Conservation (phyloP, 1,140 invertebrate species). For the Drosophila ironensis region DNA sequence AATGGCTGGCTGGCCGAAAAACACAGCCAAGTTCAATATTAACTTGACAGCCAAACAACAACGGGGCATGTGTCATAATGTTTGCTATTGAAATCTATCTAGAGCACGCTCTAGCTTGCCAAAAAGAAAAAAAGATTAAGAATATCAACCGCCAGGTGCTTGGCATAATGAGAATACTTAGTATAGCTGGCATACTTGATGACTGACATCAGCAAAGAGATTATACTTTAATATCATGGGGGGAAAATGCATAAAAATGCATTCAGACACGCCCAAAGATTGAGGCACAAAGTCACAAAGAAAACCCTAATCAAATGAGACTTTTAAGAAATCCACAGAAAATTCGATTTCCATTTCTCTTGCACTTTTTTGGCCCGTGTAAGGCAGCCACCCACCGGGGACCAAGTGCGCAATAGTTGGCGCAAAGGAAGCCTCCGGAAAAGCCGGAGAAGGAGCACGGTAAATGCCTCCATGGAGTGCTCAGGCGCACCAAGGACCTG, state of each 20-base stretch:
- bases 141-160: constrained; percentile 43
- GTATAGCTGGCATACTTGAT: constrained; percentile 55
- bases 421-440: constrained; percentile 27
- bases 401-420: constrained; percentile 34
- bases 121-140: constrained; percentile 14
- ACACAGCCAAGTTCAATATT: constrained; percentile 50
- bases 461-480: constrained; percentile 22
- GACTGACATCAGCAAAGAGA: constrained; percentile 55
- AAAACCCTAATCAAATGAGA: too few relatives aligned
- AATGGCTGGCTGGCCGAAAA: constrained; percentile 4
- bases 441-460: constrained; percentile 27
- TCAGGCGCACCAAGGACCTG: constrained; percentile 45
- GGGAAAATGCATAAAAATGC: not conserved
- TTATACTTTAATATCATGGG: not conserved
- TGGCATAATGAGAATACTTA: constrained; percentile 33
- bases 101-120: constrained; percentile 36
- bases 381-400: constrained; percentile 10
- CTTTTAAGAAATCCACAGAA: too few relatives aligned
- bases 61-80: constrained; percentile 45
- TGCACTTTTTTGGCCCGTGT: not conserved
- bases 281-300: not conserved
- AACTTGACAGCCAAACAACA: constrained; percentile 33
- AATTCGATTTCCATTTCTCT: too few relatives aligned
- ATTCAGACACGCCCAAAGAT: constrained; percentile 31
- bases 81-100: constrained; percentile 64